phyloP scores from a whole-genome alignment of 2,797 vertebrate species.

The Apogon hyalosoma region DNA sequence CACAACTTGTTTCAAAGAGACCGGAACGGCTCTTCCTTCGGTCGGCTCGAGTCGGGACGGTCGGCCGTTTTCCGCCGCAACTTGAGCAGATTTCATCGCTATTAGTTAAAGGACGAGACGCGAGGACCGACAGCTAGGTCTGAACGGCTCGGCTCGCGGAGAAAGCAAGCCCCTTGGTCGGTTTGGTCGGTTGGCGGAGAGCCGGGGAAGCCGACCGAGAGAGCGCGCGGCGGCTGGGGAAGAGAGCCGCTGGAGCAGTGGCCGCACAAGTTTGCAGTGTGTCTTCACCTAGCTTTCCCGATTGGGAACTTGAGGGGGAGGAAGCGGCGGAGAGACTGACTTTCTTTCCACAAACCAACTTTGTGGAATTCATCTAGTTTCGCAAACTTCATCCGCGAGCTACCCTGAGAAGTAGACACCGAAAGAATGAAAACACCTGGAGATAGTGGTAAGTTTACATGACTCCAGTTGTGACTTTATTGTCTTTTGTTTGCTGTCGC shows the following conservation, averaged over 20 bases:
- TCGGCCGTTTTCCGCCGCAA: constrained; percentile 56
- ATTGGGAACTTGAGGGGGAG: constrained; percentile 49
- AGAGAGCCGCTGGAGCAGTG: constrained; percentile 36
- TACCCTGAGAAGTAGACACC: constrained; percentile 23
- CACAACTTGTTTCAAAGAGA: constrained; percentile 59
- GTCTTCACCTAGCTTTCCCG: constrained; percentile 57
- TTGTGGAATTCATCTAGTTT: constrained; percentile 57
- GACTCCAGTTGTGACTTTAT: constrained; percentile 19
- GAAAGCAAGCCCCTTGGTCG: constrained; percentile 24
- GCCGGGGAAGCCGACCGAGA: constrained; percentile 26
- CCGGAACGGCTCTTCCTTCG: constrained; percentile 15
- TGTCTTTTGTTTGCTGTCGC: constrained; percentile 44
- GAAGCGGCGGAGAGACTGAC: constrained; percentile 61
- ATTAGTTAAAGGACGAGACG: constrained; percentile 34
- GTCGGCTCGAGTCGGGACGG: constrained; percentile 63
- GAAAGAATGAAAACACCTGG: constrained; percentile 85
- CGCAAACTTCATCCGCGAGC: constrained; percentile 38
- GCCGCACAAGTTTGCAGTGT: constrained; percentile 67
- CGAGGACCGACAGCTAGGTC: constrained; percentile 30
- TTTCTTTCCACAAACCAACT: constrained; percentile 63
- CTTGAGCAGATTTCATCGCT: constrained; percentile 52
- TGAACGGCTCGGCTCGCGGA: constrained; percentile 10
- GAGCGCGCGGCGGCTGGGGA: constrained; percentile 14
- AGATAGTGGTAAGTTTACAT: constrained; percentile 79
- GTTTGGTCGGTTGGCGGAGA: constrained; percentile 24